A percentile compares a stretch with the other conserved stretches of the same genome.
These are phyloP conservation scores for Nebria ingens DNA, from an alignment of 1,140 invertebrate species.

Conservation along the genomic window DNA sequence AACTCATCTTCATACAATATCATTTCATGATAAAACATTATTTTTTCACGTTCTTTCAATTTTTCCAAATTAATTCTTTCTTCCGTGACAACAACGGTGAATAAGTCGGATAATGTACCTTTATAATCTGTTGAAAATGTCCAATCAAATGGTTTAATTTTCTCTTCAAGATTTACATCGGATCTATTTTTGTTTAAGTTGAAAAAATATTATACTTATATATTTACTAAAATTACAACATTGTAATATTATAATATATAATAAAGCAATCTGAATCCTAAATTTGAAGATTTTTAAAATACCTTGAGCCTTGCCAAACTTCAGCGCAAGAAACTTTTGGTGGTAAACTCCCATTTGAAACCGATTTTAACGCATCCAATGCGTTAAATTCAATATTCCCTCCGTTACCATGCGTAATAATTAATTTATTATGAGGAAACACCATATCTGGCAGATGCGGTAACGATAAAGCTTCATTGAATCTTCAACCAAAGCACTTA, in stretches of 20 bases:
- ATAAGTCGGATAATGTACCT: constrained; percentile 63
- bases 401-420: constrained; percentile 56
- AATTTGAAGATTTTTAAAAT: constrained; percentile 16
- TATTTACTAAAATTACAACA: not conserved
- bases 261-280: not conserved
- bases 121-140: constrained; percentile 92
- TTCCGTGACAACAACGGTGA: constrained; percentile 49
- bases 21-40: constrained; percentile 90
- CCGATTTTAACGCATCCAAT: constrained; percentile 76
- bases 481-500: constrained; percentile 44
- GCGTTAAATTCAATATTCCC: constrained; percentile 76
- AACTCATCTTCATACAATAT: constrained; percentile 96
- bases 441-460: constrained; percentile 97
- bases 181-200: constrained; percentile 29
- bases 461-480: constrained; percentile 60
- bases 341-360: constrained; percentile 68
- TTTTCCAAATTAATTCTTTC: constrained; percentile 84
- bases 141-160: constrained; percentile 92
- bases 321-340: constrained; percentile 80
- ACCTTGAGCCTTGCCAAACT: constrained; percentile 78
- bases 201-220: constrained; percentile 7
- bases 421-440: constrained; percentile 80
- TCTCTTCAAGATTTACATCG: constrained; percentile 57
- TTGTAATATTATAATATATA: too few relatives aligned
- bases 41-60: constrained; percentile 81